These are phyloP conservation scores for Melanotaenia parkinsoni DNA, from an alignment of 2,797 vertebrate genomes.

Conservation along the genomic window DNA sequence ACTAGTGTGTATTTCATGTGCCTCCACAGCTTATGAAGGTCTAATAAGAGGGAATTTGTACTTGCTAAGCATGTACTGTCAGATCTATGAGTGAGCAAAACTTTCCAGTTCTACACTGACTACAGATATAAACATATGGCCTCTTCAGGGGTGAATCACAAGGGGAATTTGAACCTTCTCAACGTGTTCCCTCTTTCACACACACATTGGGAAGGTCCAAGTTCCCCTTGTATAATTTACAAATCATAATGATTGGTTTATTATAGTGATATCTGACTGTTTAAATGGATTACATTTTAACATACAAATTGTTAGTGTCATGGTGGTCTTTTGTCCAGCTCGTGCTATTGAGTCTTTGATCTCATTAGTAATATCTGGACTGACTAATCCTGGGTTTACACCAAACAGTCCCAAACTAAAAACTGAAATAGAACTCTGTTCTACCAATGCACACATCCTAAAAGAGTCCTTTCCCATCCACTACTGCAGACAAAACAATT, in stretches of 20 bases:
- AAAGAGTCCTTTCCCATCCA: too few relatives aligned
- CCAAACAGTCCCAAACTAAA: too few relatives aligned
- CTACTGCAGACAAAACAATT: too few relatives aligned
- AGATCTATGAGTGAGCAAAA: conserved; percentile 73
- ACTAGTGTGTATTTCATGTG: conserved; percentile 59
- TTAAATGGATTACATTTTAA: conserved; percentile 7
- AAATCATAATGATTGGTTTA: conserved; percentile 10
- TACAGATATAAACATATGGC: conserved; percentile 78
- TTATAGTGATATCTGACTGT: conserved; percentile 19
- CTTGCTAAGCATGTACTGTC: conserved; percentile 71
- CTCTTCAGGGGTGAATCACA: conserved; percentile 52
- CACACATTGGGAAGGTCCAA: conserved; percentile 24
- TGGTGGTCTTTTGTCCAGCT: background rate
- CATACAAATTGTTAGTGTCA: conserved; percentile 1
- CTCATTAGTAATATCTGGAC: too few relatives aligned
- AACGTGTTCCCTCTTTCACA: conserved; percentile 20
- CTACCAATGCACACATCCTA: too few relatives aligned
- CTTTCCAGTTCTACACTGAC: conserved; percentile 68
- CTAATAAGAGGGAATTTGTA: conserved; percentile 77
- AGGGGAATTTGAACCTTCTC: conserved; percentile 48
- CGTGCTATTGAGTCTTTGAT: background rate
- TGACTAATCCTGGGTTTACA: too few relatives aligned
- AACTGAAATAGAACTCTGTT: too few relatives aligned
- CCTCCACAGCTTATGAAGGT: conserved; percentile 58
- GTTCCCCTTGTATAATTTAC: conserved; percentile 31